These are phyloP conservation scores for Ormyrus labotus DNA, from an alignment of 2,888 invertebrate species.

Conservation along the genomic window DNA sequence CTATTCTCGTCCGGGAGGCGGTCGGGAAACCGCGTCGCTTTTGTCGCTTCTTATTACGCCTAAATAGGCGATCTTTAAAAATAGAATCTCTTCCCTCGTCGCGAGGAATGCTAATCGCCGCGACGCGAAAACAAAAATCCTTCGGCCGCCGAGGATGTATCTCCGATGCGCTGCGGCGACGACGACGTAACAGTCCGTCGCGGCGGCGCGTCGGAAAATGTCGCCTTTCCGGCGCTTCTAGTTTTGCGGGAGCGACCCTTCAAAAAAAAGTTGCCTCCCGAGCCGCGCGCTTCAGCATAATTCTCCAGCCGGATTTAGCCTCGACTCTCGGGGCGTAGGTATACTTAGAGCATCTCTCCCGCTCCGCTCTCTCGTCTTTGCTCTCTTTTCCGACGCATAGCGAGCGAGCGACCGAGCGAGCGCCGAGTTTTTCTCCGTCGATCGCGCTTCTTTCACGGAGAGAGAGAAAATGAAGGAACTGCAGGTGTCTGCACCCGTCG, in stretches of 20 bases:
- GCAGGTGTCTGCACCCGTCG: neutral
- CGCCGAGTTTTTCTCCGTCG: conserved; percentile 49
- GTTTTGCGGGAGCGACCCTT: too few species aligned
- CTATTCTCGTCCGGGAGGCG: too few species aligned
- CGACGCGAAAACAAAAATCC: conserved; percentile 8
- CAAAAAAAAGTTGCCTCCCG: too few species aligned
- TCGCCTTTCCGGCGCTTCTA: too few species aligned
- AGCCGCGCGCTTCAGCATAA: too few species aligned
- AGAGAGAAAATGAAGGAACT: too few species aligned
- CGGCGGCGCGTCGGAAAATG: neutral
- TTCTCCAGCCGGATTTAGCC: conserved; percentile 21
- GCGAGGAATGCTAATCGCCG: conserved; percentile 5
- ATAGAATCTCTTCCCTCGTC: neutral
- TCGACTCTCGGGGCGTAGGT: too few species aligned
- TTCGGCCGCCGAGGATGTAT: neutral
- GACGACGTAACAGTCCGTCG: neutral
- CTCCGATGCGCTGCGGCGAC: neutral
- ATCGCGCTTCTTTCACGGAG: neutral
- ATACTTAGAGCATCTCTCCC: too few species aligned
- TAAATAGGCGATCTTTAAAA: too few species aligned
- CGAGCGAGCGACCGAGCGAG: neutral
- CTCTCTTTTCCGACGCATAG: conserved; percentile 16
- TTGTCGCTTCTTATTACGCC: too few species aligned
- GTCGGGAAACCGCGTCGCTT: too few species aligned
- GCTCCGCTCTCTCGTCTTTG: neutral